These are phyloP conservation scores for Spisula subtruncata DNA, from an alignment of 2,888 invertebrate species.

Conservation along the genomic window DNA sequence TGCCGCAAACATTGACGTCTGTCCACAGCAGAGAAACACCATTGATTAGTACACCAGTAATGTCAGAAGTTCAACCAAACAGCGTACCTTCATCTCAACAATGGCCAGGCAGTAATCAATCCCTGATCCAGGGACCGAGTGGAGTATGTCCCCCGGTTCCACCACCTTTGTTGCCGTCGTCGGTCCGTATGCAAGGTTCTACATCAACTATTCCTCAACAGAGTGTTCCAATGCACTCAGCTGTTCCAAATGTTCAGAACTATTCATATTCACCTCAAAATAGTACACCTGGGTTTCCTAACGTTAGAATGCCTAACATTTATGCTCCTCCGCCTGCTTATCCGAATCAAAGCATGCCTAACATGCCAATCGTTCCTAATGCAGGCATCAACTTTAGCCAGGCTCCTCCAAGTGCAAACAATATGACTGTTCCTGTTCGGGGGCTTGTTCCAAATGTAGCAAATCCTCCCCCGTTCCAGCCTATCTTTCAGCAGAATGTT, in stretches of 20 bases:
- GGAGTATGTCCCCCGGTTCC: neutral
- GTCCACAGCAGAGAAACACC: neutral
- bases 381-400: neutral
- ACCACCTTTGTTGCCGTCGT: conserved; percentile 7
- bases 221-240: neutral
- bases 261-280: neutral
- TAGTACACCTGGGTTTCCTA: neutral
- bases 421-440: neutral
- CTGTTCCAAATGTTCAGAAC: neutral
- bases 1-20: neutral
- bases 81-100: neutral
- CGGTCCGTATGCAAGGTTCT: neutral
- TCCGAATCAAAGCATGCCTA: neutral
- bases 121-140: conserved; percentile 8
- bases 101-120: neutral
- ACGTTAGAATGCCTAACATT: neutral
- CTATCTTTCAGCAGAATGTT: neutral
- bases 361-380: neutral
- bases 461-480: neutral
- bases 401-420: neutral
- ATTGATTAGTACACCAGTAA: neutral
- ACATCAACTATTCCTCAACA: neutral
- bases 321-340: neutral
- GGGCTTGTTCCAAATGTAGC: neutral
- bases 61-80: neutral